A percentile compares a stretch with the other conserved stretches of the same genome.
Evolutionary conservation across 2,888 invertebrate species (phyloP).

Genomic region (Nezara viridula): DNA sequence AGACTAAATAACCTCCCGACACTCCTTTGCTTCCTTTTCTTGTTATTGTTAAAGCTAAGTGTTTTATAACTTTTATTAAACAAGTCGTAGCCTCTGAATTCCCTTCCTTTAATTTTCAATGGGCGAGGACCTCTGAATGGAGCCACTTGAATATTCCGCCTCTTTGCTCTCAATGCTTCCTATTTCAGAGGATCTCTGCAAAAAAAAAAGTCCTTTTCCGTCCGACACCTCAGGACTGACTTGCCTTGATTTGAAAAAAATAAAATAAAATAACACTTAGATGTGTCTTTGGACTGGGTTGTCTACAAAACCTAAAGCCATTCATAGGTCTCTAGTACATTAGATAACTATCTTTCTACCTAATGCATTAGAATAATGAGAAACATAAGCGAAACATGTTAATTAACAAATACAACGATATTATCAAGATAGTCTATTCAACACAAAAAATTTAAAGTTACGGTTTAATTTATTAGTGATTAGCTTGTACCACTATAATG

Average conservation of each 20-base stretch:
- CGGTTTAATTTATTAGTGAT: too few relatives aligned
- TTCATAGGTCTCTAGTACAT: too few relatives aligned
- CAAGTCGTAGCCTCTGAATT: not conserved
- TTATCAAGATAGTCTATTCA: too few relatives aligned
- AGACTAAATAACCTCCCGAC: not conserved
- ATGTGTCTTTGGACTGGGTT: not conserved
- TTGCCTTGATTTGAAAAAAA: constrained; percentile 6
- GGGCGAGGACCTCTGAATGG: constrained; percentile 23
- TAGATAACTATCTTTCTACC: too few relatives aligned
- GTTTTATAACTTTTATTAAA: constrained; percentile 21
- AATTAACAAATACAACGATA: too few relatives aligned
- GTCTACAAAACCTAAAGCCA: too few relatives aligned
- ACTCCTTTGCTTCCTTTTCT: not conserved
- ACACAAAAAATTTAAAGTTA: too few relatives aligned
- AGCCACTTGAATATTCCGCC: constrained; percentile 26
- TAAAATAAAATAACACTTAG: too few relatives aligned
- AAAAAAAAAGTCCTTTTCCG: not conserved
- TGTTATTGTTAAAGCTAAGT: constrained; percentile 24
- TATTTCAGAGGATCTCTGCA: not conserved
- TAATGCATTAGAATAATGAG: too few relatives aligned
- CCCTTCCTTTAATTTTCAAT: constrained; percentile 28
- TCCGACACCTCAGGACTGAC: not conserved
- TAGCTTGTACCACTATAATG: too few relatives aligned
- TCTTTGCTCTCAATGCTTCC: constrained; percentile 16
- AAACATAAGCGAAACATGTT: too few relatives aligned